Evolutionary conservation across 2,888 invertebrate species (phyloP), one percentile per base, ranked within the genome.

Genomic region (Resseliella maxima): DNA sequence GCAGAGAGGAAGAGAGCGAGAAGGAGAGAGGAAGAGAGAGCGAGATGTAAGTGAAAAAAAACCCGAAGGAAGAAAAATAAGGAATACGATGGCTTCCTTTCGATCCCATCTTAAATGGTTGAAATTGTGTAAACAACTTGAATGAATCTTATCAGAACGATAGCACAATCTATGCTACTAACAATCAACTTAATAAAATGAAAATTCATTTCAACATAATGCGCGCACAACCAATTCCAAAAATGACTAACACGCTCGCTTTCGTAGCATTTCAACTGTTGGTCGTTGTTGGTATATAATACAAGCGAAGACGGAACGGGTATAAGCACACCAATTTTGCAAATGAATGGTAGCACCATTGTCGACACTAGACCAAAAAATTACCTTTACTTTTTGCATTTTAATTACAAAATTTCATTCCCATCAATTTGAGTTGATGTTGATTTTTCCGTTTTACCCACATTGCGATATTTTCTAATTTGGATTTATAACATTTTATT

Each of bases 401-500:
- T 72, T 72, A 72, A 72, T 72, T 72, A 72, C n/a, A 31, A 72
- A 72, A 31, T 72, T 72, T 72, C 72, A 72, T 72, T 72, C 15
- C 10, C 72, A 72, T 72, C 72, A 72, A 72, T 72, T 72, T 72
- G 72, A 15, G 0, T 72, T 27, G 27, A 59, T 59, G 31, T 72
- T 31, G 15, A 35, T 31, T 72, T 72, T 31, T 72, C 2, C 59
- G 24, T 24, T 59, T 15, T 18, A 6, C 18, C 1, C 46, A 15
- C 46, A 18, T 50, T 50, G 18, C 41, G 12, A 41, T 41, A 41
- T 41, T 41, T 12, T 5, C 41, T 41, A n/a, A n/a, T 18, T 50
- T 50, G 15, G 46, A 50, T 59, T 59, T 12, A 41, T 41, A 41
- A 41, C 59, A 24, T 59, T 59, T 41, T 12, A 41, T 12, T 50